Conservation (phyloP, 2,797 vertebrate genomes). For the Babyrousa celebensis region DNA sequence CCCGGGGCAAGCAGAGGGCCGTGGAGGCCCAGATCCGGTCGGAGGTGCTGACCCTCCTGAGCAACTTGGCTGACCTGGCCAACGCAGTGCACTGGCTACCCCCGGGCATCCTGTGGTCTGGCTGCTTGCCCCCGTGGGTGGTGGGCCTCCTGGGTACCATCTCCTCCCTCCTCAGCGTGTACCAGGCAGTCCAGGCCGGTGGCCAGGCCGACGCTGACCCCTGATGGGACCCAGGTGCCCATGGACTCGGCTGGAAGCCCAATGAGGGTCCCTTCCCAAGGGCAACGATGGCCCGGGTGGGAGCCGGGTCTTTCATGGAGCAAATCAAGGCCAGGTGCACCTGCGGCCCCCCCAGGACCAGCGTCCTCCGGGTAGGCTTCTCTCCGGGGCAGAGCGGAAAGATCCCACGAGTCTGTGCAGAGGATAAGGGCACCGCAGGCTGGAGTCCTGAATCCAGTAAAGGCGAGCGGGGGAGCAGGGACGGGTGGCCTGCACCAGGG, state of each 20-base stretch:
- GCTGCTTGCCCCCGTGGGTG: slow-evolving; percentile 95
- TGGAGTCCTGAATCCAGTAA: fast-evolving
- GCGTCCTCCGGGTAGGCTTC: too few relatives aligned
- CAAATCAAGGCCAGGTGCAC: too few relatives aligned
- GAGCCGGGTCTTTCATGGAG: background rate
- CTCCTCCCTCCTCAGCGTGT: slow-evolving; percentile 95
- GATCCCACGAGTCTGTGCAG: background rate
- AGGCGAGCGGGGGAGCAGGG: background rate
- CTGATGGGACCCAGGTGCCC: background rate
- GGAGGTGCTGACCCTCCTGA: slow-evolving; percentile 93
- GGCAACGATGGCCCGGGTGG: fast-evolving
- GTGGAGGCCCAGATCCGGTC: slow-evolving; percentile 88
- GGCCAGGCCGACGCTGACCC: background rate
- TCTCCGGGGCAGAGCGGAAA: background rate
- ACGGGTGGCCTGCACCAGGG: fast-evolving
- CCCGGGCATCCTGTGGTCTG: slow-evolving; percentile 96
- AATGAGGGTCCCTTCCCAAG: fast-evolving
- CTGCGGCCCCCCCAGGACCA: background rate
- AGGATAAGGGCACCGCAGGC: background rate
- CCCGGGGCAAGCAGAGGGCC: slow-evolving; percentile 76
- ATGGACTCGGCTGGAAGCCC: background rate
- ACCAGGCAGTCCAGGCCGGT: slow-evolving; percentile 89
- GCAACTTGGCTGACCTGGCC: slow-evolving; percentile 93
- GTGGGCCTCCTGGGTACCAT: slow-evolving; percentile 97
- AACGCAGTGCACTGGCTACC: slow-evolving; percentile 98